Base-by-base conservation (phyloP, 2,797 vertebrate genomes). In the Hylomyscus alleni region DNA sequence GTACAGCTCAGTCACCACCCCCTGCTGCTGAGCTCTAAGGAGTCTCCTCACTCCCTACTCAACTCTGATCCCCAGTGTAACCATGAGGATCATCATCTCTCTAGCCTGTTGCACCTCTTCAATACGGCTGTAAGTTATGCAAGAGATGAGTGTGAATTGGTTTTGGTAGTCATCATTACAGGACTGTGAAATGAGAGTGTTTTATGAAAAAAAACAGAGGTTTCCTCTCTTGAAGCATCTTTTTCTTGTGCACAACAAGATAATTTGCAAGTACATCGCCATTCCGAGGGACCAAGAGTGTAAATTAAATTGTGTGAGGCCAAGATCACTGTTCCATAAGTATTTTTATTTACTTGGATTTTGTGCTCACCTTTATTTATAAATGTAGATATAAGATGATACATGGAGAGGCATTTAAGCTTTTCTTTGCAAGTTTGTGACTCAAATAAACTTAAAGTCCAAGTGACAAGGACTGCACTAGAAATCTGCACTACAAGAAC, bases 251-350 rank as follows among this genome's bases (percentile, higher is more conserved):
- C 31, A 22, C 52, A 17, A 12, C 34, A 6, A 7, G 3, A 26
- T 0, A 50, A 29, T 19, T 14, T 24, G 1, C 7, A 58, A 19
- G 14, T 2, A 9, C 4, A 14, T 2, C 14, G 26, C 3, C 2
- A 0, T 3, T 31, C 20, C 22, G 6, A 40, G 4, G 20, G 22
- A 81, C 13, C 26, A 69, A 75, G 29, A 77, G 29, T 37, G 56
- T 40, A 19, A 77, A 29, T 60, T 62, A 83, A 24, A 22, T 26
- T 40, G 8, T 17, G 9, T 34, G 14, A 26, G 10, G 13, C 22
- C 6, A 31, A 0, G 0, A 4, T 8, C 26, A 11, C 6, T 58
- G 10, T 52, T 73, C 34, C 8, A 14, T 9, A 65, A 86, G 40
- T 20, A 77, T 58, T 69, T 84, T 29, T 67, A 3, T 58, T 91